Conservation (phyloP, 2,113 vertebrate genomes). For the Herpailurus yagouaroundi region DNA sequence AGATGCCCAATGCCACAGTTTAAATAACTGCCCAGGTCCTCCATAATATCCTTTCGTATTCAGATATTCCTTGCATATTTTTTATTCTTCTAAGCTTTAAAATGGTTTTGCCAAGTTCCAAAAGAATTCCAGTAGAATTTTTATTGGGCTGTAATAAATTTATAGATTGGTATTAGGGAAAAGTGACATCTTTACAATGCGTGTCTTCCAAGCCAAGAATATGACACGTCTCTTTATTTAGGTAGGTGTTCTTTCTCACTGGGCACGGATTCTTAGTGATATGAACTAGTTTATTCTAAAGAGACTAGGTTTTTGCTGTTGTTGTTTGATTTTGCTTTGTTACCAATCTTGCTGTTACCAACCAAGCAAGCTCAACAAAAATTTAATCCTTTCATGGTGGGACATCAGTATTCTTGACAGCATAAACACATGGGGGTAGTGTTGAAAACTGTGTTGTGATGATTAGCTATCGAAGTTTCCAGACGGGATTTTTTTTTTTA, state of each 20-base stretch:
- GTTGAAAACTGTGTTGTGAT: not conserved
- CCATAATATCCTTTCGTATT: not conserved
- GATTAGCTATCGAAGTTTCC: slow-evolving; percentile 29
- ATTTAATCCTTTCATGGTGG: slow-evolving; percentile 32
- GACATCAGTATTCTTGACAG: not conserved
- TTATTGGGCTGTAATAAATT: not conserved
- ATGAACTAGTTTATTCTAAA: slow-evolving; percentile 29
- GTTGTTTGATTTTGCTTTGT: not conserved
- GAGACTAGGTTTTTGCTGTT: not conserved
- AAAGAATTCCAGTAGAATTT: slow-evolving; percentile 42
- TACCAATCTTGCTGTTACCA: not conserved
- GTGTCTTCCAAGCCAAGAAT: not conserved
- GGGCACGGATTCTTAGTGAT: not conserved
- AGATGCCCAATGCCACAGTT: not conserved
- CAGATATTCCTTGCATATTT: not conserved
- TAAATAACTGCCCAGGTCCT: not conserved
- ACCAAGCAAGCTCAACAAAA: not conserved
- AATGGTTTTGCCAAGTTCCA: slow-evolving; percentile 30
- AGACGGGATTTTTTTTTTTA: not conserved
- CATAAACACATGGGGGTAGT: not conserved
- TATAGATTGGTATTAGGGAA: slow-evolving; percentile 18
- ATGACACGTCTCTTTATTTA: slow-evolving; percentile 9
- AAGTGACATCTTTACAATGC: slow-evolving; percentile 1
- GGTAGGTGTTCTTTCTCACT: not conserved
- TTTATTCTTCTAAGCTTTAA: slow-evolving; percentile 28